Base-by-base conservation (phyloP, 2,888 invertebrate species). In the Invenusta paracnida region DNA sequence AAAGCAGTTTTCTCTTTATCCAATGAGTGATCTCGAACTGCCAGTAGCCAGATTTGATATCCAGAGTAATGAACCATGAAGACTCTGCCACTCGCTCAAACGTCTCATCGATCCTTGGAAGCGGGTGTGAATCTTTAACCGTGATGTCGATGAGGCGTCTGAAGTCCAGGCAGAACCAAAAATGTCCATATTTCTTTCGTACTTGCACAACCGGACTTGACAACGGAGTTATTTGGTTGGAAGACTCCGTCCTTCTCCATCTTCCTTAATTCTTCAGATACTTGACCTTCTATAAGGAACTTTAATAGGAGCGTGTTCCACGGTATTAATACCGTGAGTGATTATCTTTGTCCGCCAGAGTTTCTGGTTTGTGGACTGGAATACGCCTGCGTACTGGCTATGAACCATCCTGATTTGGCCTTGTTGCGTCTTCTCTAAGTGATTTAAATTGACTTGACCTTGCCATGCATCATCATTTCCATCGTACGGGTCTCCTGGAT, bases 1-100 rank as follows among this genome's bases (percentile, higher is more conserved):
- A 88, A 88, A 23, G 87, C 87, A 17, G 88, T 88, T 79, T 87
- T 88, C 2, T 84, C 27, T 84, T 87, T 88, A 82, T 87, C 88
- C 0, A 83, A 27, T 81, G 67, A 1, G 82, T 84, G 83, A 88
- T 86, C 17, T 86, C 86, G 13, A 87, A 85, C 31, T 88, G 88
- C 87, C 87, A 87, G 81, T 86, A 88, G 0, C 87, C 88, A 0
- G 86, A 86, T 25, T 84, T 85, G 0, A 88, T 29, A 30, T 88
- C 88, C 83, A 88, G 85, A n/a, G 87, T 86, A n/a, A 66, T 86
- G 48, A 88, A 88, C 86, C 86, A 87, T 67, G 85, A 84, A 5
- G 86, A 79, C 5, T 87, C 88, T 13, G 86, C 84, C 23, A 88
- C 83, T 0, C 85, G 84, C 30, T 88, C 87, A 17, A 88, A 48